Evolutionary conservation across 2,797 vertebrate genomes (phyloP).

Genomic region (Rhinophrynus dorsalis): DNA sequence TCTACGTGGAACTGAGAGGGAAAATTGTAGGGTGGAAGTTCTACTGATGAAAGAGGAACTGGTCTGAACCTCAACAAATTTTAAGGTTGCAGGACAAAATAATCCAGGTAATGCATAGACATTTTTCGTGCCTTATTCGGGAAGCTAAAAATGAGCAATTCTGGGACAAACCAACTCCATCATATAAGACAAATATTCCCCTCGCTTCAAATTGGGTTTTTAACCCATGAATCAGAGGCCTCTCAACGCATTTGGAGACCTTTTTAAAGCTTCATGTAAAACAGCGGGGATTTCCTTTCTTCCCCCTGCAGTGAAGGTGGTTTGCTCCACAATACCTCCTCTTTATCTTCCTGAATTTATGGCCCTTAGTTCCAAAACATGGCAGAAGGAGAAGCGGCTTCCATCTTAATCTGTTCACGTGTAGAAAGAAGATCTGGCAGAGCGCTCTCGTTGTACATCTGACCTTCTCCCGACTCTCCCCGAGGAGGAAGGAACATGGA

Average conservation of each 20-base stretch:
- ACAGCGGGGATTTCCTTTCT: too few species aligned
- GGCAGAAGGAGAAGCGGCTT: slow-evolving; percentile 18
- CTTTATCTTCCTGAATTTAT: too few species aligned
- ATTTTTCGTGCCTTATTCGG: too few species aligned
- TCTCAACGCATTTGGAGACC: too few species aligned
- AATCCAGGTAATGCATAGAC: slow-evolving; percentile 44
- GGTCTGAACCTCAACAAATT: not conserved
- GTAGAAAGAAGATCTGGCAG: slow-evolving; percentile 7
- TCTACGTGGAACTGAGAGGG: not conserved
- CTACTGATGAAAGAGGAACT: slow-evolving; percentile 6
- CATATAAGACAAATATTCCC: too few species aligned
- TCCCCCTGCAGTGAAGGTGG: too few species aligned
- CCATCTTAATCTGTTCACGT: not conserved
- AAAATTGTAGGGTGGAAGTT: slow-evolving; percentile 29
- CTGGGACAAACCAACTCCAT: too few species aligned
- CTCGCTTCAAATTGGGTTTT: too few species aligned
- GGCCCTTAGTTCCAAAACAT: slow-evolving; percentile 18
- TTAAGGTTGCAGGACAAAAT: slow-evolving; percentile 24
- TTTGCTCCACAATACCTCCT: too few species aligned
- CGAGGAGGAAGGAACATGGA: slow-evolving; percentile 4
- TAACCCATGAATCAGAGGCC: too few species aligned
- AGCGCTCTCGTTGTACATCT: not conserved
- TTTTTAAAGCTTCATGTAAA: too few species aligned
- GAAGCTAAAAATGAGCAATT: too few species aligned
- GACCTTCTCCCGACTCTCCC: not conserved